A percentile compares a stretch with the other conserved stretches of the same genome.
Evolutionary conservation across 2,888 invertebrate genomes (phyloP).

Genomic region (Drosophila mimetica): DNA sequence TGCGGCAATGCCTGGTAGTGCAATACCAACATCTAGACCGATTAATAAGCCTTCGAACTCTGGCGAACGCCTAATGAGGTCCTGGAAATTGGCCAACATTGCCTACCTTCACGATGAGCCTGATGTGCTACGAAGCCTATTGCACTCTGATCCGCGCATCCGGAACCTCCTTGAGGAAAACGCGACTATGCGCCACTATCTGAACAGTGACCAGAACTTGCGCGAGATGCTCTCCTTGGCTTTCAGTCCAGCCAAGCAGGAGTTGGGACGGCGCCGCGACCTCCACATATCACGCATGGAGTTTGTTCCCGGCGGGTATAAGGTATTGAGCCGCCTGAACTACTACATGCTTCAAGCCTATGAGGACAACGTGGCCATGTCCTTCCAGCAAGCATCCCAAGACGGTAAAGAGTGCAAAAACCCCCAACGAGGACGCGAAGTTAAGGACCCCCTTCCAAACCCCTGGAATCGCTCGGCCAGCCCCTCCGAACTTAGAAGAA

Average conservation of each 20-base stretch:
- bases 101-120: conserved; percentile 35
- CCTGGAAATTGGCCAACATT: not conserved
- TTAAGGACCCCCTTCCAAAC: conserved; percentile 62
- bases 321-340: conserved; percentile 23
- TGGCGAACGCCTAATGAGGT: not conserved
- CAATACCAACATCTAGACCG: not conserved
- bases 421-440: conserved; percentile 62
- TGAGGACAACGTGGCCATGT: conserved; percentile 60
- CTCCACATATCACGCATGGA: conserved; percentile 57
- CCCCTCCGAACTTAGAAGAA: not conserved
- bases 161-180: conserved; percentile 43
- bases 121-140: conserved; percentile 32
- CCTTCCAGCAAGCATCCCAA: conserved; percentile 19
- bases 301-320: conserved; percentile 45
- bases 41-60: not conserved
- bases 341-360: conserved; percentile 31
- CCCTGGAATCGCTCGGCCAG: conserved; percentile 42
- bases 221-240: conserved; percentile 42
- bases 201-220: conserved; percentile 58
- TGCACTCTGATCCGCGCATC: conserved; percentile 40
- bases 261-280: conserved; percentile 56
- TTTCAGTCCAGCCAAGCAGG: conserved; percentile 54
- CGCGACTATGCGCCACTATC: conserved; percentile 34
- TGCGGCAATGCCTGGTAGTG: not conserved
- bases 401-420: not conserved